phyloP scores from a whole-genome alignment of 1,140 invertebrate species.

The Macrosteles quadrilineatus region DNA sequence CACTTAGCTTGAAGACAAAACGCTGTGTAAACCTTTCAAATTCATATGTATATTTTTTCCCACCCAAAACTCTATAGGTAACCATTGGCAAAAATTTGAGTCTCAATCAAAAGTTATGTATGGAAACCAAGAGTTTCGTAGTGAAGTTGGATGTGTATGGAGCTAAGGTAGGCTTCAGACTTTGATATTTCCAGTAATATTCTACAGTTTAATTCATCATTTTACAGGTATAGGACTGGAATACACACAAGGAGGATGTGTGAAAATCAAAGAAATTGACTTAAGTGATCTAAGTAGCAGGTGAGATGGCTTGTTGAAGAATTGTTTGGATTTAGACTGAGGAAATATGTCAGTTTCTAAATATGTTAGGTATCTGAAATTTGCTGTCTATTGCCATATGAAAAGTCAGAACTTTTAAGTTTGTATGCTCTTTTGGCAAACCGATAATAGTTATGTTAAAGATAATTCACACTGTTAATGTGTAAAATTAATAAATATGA shows the following conservation, averaged over 20 bases:
- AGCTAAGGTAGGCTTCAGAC: neutral
- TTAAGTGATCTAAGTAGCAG: conserved; percentile 58
- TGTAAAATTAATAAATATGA: neutral
- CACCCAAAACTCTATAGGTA: too few relatives aligned
- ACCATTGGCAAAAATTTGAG: too few relatives aligned
- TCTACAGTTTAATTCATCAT: neutral
- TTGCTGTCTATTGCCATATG: neutral
- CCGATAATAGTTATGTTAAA: conserved; percentile 4
- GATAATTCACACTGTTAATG: neutral
- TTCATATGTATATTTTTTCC: too few relatives aligned
- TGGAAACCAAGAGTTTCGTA: neutral
- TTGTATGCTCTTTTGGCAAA: neutral
- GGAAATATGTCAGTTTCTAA: conserved; percentile 3
- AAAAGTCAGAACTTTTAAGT: conserved; percentile 23
- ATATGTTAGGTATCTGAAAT: neutral
- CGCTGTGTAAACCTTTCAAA: too few relatives aligned
- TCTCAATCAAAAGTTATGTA: neutral
- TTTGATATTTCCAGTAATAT: neutral
- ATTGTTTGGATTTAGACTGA: neutral
- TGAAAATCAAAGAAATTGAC: conserved; percentile 64
- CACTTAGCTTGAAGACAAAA: too few relatives aligned
- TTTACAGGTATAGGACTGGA: conserved; percentile 59
- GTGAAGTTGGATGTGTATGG: neutral
- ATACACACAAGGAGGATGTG: conserved; percentile 57
- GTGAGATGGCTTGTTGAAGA: conserved; percentile 49